Conservation (phyloP, 2,888 invertebrate species). For the Drosophila maculinotata region DNA sequence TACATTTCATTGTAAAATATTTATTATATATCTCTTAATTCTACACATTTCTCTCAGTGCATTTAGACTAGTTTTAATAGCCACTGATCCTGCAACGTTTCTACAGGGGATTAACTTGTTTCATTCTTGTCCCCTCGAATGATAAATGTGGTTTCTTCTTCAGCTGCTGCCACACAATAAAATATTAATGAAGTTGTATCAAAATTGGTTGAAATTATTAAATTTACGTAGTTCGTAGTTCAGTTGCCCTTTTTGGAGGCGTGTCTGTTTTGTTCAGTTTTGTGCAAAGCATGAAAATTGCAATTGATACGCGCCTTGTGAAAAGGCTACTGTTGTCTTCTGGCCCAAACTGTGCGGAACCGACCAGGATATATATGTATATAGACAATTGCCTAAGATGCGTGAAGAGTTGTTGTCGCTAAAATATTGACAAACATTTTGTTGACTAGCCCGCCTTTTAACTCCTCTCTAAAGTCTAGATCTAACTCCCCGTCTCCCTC, state of each 20-base stretch:
- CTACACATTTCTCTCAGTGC: slow-evolving; percentile 14
- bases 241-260: slow-evolving; percentile 1
- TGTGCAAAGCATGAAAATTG: slow-evolving; percentile 65
- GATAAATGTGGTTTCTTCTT: slow-evolving; percentile 62
- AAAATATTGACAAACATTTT: slow-evolving; percentile 73
- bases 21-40: background rate
- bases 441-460: slow-evolving; percentile 24
- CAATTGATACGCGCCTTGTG: slow-evolving; percentile 67
- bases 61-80: slow-evolving; percentile 31
- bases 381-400: slow-evolving; percentile 54
- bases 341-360: slow-evolving; percentile 23
- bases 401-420: slow-evolving; percentile 54
- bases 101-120: slow-evolving; percentile 70
- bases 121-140: slow-evolving; percentile 42
- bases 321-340: slow-evolving; percentile 48
- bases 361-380: slow-evolving; percentile 14
- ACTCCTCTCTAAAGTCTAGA: background rate
- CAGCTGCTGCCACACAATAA: slow-evolving; percentile 55
- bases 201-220: slow-evolving; percentile 43
- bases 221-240: slow-evolving; percentile 20
- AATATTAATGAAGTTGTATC: slow-evolving; percentile 74
- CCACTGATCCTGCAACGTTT: slow-evolving; percentile 62
- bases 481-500: background rate
- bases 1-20: background rate
- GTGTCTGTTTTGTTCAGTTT: slow-evolving; percentile 2